Evolutionary conservation across 2,888 invertebrate genomes (phyloP).

Genomic region (Drosophila stalkeri): DNA sequence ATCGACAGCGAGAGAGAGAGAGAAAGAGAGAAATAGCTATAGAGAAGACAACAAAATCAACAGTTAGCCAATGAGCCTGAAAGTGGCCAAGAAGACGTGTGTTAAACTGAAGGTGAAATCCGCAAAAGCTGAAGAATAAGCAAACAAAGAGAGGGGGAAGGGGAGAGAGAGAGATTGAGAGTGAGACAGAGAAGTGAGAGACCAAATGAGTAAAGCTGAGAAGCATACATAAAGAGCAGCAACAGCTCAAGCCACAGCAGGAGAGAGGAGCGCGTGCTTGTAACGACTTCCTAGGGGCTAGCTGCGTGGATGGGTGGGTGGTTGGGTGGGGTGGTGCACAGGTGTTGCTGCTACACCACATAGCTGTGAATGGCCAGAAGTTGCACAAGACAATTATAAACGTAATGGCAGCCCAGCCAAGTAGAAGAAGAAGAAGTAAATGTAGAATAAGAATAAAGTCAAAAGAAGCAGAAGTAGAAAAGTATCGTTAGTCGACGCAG

Average conservation of each 20-base stretch:
- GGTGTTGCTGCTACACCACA: slow-evolving; percentile 42
- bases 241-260: slow-evolving; percentile 4
- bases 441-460: slow-evolving; percentile 13
- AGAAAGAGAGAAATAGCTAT: not conserved
- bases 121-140: slow-evolving; percentile 4
- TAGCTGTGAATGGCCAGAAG: slow-evolving; percentile 57
- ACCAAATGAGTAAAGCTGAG: not conserved
- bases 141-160: not conserved
- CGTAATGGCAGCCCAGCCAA: slow-evolving; percentile 65
- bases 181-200: not conserved
- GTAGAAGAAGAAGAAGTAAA: slow-evolving; percentile 27
- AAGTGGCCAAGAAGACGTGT: slow-evolving; percentile 45
- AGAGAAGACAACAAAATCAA: slow-evolving; percentile 63
- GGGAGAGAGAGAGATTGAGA: too few relatives aligned
- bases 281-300: slow-evolving; percentile 26
- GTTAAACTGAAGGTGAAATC: not conserved
- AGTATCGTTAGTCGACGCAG: slow-evolving; percentile 58
- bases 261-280: not conserved
- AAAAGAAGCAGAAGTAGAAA: slow-evolving; percentile 25
- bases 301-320: slow-evolving; percentile 16
- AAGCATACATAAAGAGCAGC: slow-evolving; percentile 19
- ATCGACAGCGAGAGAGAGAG: slow-evolving; percentile 31
- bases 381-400: slow-evolving; percentile 80
- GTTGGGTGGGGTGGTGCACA: slow-evolving; percentile 37
- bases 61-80: slow-evolving; percentile 79